Conservation (phyloP, 2,888 invertebrate genomes). For the Podabrus alpinus region DNA sequence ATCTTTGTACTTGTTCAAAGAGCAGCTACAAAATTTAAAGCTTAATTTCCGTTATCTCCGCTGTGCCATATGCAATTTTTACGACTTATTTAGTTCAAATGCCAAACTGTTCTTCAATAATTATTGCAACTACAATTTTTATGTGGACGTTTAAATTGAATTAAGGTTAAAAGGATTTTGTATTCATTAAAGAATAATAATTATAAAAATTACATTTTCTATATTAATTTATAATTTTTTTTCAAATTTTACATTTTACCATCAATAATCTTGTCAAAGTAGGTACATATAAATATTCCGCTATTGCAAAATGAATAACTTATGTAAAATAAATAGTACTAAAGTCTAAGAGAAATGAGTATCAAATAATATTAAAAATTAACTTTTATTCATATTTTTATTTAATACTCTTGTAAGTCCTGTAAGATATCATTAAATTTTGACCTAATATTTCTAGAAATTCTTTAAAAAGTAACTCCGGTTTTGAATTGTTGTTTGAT, state of each 20-base stretch:
- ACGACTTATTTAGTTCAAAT: not conserved
- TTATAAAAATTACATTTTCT: not conserved
- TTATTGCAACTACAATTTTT: too few relatives aligned
- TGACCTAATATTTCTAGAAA: slow-evolving; percentile 63
- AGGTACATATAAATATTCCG: too few relatives aligned
- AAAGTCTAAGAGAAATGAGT: too few relatives aligned
- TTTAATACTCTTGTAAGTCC: not conserved
- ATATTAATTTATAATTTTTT: not conserved
- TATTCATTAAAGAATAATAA: not conserved
- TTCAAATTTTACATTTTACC: not conserved
- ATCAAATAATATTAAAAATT: too few relatives aligned
- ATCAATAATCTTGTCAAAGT: too few relatives aligned
- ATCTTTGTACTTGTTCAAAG: not conserved
- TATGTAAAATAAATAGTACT: too few relatives aligned
- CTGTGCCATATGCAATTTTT: not conserved
- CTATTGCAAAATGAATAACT: too few relatives aligned
- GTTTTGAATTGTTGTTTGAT: slow-evolving; percentile 57
- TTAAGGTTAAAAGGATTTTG: not conserved
- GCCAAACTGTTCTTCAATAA: not conserved
- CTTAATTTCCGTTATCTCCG: not conserved
- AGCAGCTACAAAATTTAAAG: not conserved
- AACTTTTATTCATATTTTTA: not conserved
- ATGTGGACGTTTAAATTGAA: not conserved
- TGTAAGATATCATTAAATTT: not conserved
- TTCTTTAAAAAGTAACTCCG: slow-evolving; percentile 54